phyloP scores from a whole-genome alignment of 1,140 invertebrate genomes.

The Calosoma granatense region DNA sequence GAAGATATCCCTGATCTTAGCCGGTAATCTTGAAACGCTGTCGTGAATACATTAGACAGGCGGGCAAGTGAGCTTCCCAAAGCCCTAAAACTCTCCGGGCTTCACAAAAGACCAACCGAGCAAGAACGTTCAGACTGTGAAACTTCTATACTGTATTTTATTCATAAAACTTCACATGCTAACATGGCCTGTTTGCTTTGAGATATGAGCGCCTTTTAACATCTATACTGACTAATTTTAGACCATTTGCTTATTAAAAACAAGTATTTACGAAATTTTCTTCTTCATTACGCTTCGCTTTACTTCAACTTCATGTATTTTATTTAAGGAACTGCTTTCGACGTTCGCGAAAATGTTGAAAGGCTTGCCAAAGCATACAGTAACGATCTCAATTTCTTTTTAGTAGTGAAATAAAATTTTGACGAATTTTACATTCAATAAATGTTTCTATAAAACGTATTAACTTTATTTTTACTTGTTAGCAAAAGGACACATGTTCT shows the following conservation, averaged over 20 bases:
- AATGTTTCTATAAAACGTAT: too few species aligned
- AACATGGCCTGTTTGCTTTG: neutral
- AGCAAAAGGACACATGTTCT: too few species aligned
- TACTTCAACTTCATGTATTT: neutral
- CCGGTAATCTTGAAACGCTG: constrained; percentile 6
- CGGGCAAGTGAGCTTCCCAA: constrained; percentile 7
- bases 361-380: too few species aligned
- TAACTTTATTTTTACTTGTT: too few species aligned
- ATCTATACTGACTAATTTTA: constrained; percentile 9
- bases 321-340: neutral
- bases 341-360: too few species aligned
- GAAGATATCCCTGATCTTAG: constrained; percentile 8
- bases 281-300: neutral
- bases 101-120: constrained; percentile 7
- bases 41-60: constrained; percentile 2
- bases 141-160: neutral
- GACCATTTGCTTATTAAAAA: constrained; percentile 9
- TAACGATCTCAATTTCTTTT: too few species aligned
- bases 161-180: neutral
- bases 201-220: constrained; percentile 8
- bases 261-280: constrained; percentile 7
- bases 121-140: neutral
- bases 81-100: constrained; percentile 7
- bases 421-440: too few species aligned
- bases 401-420: too few species aligned